Evolutionary conservation across 2,888 invertebrate species (phyloP), one percentile per base, ranked within the genome.

Genomic region (Mimas tiliae): DNA sequence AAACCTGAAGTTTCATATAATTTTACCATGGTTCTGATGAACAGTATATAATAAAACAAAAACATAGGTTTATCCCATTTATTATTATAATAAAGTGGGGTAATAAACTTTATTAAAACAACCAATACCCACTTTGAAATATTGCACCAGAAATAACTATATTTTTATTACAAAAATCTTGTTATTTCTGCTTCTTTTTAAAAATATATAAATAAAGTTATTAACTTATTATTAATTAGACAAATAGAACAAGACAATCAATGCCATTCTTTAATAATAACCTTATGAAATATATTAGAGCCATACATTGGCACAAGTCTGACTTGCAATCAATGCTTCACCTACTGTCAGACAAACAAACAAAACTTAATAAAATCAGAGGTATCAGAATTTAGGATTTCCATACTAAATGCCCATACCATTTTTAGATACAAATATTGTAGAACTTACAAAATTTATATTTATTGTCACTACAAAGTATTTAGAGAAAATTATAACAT

Each of bases 281-380:
- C 0, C 34, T 38, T 55, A 19, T n/a, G 38, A 16, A 55, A 53
- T 33, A 53, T n/a, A n/a, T 53, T 33, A 53, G 33, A 38, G 38
- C 16, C 34, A 8, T 16, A 16, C 55, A 55, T 55, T 55, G 38
- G 34, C 38, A 55, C 38, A 34, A 55, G 38, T 55, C 34, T 16
- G n/a, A n/a, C n/a, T n/a, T n/a, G 38, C 55, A 55, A 55, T 55
- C 34, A 55, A 55, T 55, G 34, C 62, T 47, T 47, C 53, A 6
- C 27, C 27, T 27, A 38, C 16, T 16, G 16, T 11, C 11, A 55
- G 38, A 34, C 34, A 8, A 55, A 62, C 27, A 21, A 21, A 62
- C 19, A 27, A n/a, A n/a, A n/a, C n/a, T n/a, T n/a, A n/a, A n/a
- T n/a, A 14, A 12, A 19, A 12, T 8, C 19, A n/a, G 2, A 16